Conservation (phyloP, 2,797 vertebrate species). For the Danio choprae region DNA sequence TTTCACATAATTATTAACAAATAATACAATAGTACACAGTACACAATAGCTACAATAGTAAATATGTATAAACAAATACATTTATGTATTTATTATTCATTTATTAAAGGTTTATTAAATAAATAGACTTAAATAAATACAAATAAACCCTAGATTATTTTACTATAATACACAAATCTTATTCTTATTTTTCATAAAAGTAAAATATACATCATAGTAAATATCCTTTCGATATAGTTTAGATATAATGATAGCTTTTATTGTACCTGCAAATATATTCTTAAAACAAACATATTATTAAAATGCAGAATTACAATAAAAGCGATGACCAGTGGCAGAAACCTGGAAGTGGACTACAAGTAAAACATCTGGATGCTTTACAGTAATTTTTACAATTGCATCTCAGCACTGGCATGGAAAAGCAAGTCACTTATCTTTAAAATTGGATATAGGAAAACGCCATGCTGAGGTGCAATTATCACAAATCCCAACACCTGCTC, state of each 20-base stretch:
- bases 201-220: not conserved
- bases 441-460: not conserved
- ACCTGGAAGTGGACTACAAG: not conserved
- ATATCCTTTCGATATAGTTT: not conserved
- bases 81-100: too few relatives aligned
- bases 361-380: not conserved
- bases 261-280: too few relatives aligned
- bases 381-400: not conserved
- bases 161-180: not conserved
- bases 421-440: not conserved
- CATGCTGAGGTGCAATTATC: not conserved
- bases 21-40: too few relatives aligned
- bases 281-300: not conserved
- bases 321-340: too few relatives aligned
- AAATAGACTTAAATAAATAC: not conserved
- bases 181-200: not conserved
- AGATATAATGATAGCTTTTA: not conserved
- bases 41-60: too few relatives aligned
- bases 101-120: not conserved
- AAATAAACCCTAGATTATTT: not conserved
- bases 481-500: slow-evolving; percentile 20
- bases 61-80: too few relatives aligned
- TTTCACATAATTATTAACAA: too few relatives aligned
- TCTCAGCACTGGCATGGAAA: not conserved
- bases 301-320: not conserved